These are phyloP conservation scores for Micrasema minimum DNA, from an alignment of 1,140 invertebrate species.

Conservation along the genomic window DNA sequence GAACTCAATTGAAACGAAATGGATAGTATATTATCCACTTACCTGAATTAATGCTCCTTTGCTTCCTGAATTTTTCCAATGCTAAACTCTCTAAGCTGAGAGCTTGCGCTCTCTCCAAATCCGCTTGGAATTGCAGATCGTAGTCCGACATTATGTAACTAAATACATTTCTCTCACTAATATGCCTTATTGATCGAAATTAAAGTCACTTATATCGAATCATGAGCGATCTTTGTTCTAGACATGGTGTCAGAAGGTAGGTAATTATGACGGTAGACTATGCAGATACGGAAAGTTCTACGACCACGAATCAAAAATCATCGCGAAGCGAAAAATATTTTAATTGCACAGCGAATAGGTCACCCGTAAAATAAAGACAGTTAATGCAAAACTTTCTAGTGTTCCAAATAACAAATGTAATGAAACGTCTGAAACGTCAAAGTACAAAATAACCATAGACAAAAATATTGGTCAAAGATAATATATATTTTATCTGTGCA, in stretches of 20 bases:
- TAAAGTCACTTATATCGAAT: constrained; percentile 3
- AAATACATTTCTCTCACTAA: constrained; percentile 19
- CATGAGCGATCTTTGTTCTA: constrained; percentile 17
- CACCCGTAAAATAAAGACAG: constrained; percentile 28
- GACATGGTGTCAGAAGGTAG: constrained; percentile 13
- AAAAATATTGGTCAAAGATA: too few relatives aligned
- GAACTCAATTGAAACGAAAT: too few relatives aligned
- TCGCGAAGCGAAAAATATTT: constrained; percentile 8
- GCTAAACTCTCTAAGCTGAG: constrained; percentile 86
- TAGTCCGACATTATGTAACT: constrained; percentile 69
- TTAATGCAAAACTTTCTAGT: constrained; percentile 47
- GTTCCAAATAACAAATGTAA: constrained; percentile 49
- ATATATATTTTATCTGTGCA: too few relatives aligned
- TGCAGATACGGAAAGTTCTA: neutral
- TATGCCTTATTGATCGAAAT: constrained; percentile 23
- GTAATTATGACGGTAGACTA: constrained; percentile 12
- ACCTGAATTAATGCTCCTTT: constrained; percentile 61
- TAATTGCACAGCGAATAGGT: constrained; percentile 31
- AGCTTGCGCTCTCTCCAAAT: constrained; percentile 86
- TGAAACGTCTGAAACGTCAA: constrained; percentile 45
- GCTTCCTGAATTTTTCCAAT: constrained; percentile 80
- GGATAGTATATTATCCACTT: neutral
- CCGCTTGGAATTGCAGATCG: constrained; percentile 85
- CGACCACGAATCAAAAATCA: constrained; percentile 32
- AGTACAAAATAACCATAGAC: constrained; percentile 1